A percentile compares a stretch with the other conserved stretches of the same genome.
Evolutionary conservation across 2,888 invertebrate species (phyloP).

Genomic region (Sinodicranocentrus sp.): DNA sequence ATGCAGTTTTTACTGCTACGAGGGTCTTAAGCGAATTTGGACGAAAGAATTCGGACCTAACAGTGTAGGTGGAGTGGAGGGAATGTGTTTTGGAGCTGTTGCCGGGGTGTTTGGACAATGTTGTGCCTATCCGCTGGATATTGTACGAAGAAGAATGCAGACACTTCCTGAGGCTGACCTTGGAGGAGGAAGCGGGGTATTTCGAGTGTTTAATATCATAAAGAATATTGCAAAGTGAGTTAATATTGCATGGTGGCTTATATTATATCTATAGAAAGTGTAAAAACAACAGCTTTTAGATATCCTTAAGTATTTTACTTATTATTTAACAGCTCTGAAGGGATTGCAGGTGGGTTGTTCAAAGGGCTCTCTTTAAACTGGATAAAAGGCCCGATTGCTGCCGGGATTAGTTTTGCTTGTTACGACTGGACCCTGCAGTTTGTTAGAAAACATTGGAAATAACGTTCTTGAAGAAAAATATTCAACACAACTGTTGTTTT

Average conservation of each 20-base stretch:
- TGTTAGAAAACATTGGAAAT: constrained; percentile 36
- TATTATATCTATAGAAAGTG: too few species aligned
- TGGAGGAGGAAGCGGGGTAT: not conserved
- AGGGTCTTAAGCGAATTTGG: constrained; percentile 87
- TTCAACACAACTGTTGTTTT: too few species aligned
- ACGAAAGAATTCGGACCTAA: constrained; percentile 75
- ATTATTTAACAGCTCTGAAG: constrained; percentile 86
- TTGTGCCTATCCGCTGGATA: constrained; percentile 97
- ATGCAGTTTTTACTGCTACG: constrained; percentile 97
- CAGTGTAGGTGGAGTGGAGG: constrained; percentile 77
- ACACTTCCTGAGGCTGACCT: constrained; percentile 77
- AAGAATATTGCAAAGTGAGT: too few species aligned
- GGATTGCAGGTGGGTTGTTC: constrained; percentile 92
- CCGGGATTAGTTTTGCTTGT: constrained; percentile 94
- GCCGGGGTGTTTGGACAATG: constrained; percentile 97
- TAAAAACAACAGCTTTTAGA: too few species aligned
- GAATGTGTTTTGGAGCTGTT: constrained; percentile 86
- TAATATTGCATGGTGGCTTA: too few species aligned
- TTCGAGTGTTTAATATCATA: constrained; percentile 3
- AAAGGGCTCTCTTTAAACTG: constrained; percentile 87
- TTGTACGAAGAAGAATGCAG: constrained; percentile 88
- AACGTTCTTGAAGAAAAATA: too few species aligned
- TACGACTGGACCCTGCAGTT: constrained; percentile 89
- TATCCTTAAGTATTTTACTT: too few species aligned
- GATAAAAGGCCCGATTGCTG: constrained; percentile 83